These are phyloP conservation scores for Tupiocoris notatus DNA, from an alignment of 2,888 invertebrate species.

Conservation along the genomic window DNA sequence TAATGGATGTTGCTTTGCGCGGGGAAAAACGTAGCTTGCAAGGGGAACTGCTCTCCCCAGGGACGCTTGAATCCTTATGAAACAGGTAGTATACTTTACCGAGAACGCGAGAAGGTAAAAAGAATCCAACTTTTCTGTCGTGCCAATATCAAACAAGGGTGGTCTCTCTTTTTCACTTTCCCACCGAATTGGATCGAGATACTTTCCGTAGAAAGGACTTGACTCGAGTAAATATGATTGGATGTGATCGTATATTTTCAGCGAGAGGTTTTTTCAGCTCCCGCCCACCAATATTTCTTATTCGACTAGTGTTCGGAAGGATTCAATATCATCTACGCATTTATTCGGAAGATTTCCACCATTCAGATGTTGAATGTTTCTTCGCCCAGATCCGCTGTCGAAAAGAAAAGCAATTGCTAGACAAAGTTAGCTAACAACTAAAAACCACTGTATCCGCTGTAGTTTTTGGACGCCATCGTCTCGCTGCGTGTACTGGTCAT, in stretches of 20 bases:
- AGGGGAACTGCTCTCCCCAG: constrained; percentile 6
- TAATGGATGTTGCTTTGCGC: constrained; percentile 39
- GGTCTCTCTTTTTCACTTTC: background rate
- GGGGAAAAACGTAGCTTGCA: constrained; percentile 5
- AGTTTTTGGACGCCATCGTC: no score
- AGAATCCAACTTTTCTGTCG: constrained; percentile 9
- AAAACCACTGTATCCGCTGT: no score
- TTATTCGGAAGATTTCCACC: no score
- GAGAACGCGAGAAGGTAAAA: constrained; percentile 14
- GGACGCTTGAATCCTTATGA: constrained; percentile 42
- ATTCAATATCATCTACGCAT: no score
- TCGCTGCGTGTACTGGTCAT: no score
- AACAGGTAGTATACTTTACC: constrained; percentile 36
- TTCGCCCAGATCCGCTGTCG: no score
- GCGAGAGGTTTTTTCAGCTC: background rate
- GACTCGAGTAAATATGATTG: background rate
- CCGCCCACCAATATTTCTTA: background rate
- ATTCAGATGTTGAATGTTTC: no score
- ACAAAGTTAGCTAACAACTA: no score
- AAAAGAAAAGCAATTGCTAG: no score
- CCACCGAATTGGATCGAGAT: constrained; percentile 4
- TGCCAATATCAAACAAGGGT: constrained; percentile 15
- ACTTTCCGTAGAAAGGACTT: background rate
- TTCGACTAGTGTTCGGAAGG: background rate
- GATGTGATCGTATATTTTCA: background rate